These are phyloP conservation scores for Reticulitermes lucifugus DNA, from an alignment of 2,888 invertebrate species.

Conservation along the genomic window DNA sequence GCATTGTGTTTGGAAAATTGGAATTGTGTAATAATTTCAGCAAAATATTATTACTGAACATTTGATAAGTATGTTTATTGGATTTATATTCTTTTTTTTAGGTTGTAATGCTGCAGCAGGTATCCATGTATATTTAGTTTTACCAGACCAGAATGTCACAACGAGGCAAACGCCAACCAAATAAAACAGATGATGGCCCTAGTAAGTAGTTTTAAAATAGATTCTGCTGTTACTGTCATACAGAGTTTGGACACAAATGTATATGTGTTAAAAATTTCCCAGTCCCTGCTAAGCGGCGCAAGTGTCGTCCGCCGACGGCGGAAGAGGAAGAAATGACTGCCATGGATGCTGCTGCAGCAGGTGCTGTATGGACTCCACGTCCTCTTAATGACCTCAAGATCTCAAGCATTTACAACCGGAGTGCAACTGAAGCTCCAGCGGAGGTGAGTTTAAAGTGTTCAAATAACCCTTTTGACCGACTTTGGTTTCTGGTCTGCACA, in stretches of 20 bases:
- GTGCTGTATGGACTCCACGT: conserved; percentile 80
- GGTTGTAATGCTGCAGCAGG: conserved; percentile 58
- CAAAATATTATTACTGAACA: not conserved
- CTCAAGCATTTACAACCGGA: conserved; percentile 87
- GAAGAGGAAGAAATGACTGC: conserved; percentile 68
- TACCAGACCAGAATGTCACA: conserved; percentile 72
- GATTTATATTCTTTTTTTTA: conserved; percentile 42
- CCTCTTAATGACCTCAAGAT: conserved; percentile 88
- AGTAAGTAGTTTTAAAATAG: conserved; percentile 54
- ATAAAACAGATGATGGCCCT: conserved; percentile 75
- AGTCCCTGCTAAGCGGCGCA: conserved; percentile 77
- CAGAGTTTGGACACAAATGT: not conserved
- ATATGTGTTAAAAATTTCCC: conserved; percentile 38
- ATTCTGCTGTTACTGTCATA: not conserved
- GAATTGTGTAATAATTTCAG: not conserved
- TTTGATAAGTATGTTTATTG: too few species aligned
- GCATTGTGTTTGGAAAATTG: not conserved
- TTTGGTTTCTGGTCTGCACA: not conserved
- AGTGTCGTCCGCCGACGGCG: conserved; percentile 74
- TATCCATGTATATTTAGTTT: conserved; percentile 55
- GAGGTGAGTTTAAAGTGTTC: conserved; percentile 65
- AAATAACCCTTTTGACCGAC: not conserved
- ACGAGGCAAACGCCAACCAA: conserved; percentile 79
- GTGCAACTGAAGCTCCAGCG: conserved; percentile 80
- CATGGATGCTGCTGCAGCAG: conserved; percentile 54